Conservation (phyloP, 2,797 vertebrate genomes). For the Smutsia gigantea region DNA sequence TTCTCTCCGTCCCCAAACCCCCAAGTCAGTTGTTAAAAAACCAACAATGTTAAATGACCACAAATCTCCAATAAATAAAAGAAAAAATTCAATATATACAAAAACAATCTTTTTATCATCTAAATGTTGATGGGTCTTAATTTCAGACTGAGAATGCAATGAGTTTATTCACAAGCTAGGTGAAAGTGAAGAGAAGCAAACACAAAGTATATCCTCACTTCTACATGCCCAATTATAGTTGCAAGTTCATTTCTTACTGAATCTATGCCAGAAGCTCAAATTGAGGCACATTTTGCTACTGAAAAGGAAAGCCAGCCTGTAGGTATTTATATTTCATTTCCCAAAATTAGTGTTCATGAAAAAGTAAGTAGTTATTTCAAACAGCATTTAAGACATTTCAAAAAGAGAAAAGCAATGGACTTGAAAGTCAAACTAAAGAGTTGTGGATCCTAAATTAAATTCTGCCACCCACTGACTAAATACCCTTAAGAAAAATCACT, state of each 20-base stretch:
- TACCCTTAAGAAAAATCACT: not conserved
- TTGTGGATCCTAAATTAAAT: not conserved
- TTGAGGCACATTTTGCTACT: constrained; percentile 19
- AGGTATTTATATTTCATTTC: constrained; percentile 45
- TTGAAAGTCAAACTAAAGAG: not conserved
- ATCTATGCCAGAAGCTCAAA: constrained; percentile 46
- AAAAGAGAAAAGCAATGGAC: constrained; percentile 34
- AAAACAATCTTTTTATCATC: constrained; percentile 41
- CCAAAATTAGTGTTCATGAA: not conserved
- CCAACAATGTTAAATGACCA: not conserved
- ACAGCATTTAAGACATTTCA: not conserved
- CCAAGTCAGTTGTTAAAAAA: not conserved
- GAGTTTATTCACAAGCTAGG: constrained; percentile 42
- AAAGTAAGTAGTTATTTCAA: constrained; percentile 48
- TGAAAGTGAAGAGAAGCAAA: constrained; percentile 28
- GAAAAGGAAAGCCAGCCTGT: constrained; percentile 34
- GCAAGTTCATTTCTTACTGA: constrained; percentile 39
- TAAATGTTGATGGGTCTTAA: constrained; percentile 24
- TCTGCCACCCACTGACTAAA: not conserved
- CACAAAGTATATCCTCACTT: not conserved
- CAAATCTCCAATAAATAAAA: constrained; percentile 20
- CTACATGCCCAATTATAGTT: constrained; percentile 10
- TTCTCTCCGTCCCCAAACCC: not conserved
- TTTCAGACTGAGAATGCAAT: constrained; percentile 8
- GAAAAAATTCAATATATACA: not conserved